Base-by-base conservation (phyloP, 2,113 vertebrate species). In the Ptilorrhoa leucosticta region DNA sequence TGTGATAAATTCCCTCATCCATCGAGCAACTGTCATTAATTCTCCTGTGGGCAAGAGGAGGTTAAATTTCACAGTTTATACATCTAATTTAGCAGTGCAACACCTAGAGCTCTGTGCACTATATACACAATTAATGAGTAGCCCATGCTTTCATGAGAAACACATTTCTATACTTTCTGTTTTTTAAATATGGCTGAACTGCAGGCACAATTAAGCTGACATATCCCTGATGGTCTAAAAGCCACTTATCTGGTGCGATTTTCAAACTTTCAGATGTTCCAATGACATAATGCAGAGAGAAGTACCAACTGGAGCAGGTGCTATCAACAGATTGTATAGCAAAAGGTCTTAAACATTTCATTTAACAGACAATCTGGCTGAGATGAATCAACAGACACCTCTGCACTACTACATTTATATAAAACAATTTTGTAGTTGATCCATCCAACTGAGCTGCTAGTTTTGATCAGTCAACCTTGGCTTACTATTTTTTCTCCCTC, bases 1-100 rank as follows among this genome's bases (percentile, higher is more conserved):
- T 4, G 98, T 94, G 0, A 99, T 98, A 90, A 99, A 99, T 30
- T 99, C 99, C 95, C 99, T 98, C 99, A 99, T 99, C 99, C 99
- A 99, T 65, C 98, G 98, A 58, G 99, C 99, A 96, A 98, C 99
- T 44, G 99, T 99, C 99, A 99, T 99, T 93, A 99, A 94, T 37
- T 99, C 99, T 65, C 99, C 99, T 99, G 92, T 14, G n/a, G 58
- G 57, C 48, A 91, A 90, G 21, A 26, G 37, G 20, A 89, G 72
- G 47, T 50, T 6, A 82, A 15, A 83, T 56, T 42, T 48, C 54
- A 94, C 12, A 63, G 58, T 77, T 87, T 35, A 78, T 33, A 50
- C 31, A 68, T 8, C 15, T 40, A 30, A 56, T 37, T 58, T 17
- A 78, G n/a, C 77, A 65, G 42, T 14, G 47, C 0, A 4, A 77